Percentiles rank a stretch among this genome's conserved stretches.
These are phyloP conservation scores for Resseliella maxima DNA, from an alignment of 2,888 invertebrate genomes.

Conservation along the genomic window DNA sequence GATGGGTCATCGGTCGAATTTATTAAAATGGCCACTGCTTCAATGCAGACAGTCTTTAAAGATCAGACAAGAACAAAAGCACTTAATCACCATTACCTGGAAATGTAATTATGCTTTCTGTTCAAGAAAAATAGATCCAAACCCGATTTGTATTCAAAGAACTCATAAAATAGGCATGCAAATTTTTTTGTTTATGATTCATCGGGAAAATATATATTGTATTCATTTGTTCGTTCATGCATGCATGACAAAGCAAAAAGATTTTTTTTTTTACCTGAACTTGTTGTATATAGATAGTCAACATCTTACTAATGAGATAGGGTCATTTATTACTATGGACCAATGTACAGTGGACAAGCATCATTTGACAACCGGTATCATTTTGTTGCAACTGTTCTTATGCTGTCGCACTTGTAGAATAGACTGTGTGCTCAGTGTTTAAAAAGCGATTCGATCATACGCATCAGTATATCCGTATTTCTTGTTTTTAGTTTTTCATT, in stretches of 20 bases:
- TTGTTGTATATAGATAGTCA: neutral
- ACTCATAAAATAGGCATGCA: neutral
- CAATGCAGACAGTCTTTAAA: neutral
- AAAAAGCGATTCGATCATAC: neutral
- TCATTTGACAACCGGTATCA: neutral
- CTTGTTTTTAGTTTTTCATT: neutral
- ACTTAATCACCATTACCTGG: neutral
- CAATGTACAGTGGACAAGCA: neutral
- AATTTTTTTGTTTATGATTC: too few relatives aligned
- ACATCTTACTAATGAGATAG: neutral
- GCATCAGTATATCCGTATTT: neutral
- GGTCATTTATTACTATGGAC: neutral
- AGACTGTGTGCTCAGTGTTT: neutral
- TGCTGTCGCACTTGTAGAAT: neutral
- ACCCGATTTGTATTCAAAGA: too few relatives aligned
- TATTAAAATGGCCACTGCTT: neutral
- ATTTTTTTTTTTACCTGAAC: neutral
- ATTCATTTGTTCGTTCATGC: neutral
- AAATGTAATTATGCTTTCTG: neutral
- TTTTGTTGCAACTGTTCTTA: neutral
- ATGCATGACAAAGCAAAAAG: neutral
- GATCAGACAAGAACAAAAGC: neutral
- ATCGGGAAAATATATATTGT: too few relatives aligned
- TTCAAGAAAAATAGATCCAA: too few relatives aligned
- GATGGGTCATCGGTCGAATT: neutral